These are phyloP conservation scores for Philhelius pedissequus DNA, from an alignment of 2,888 invertebrate species.

Conservation along the genomic window DNA sequence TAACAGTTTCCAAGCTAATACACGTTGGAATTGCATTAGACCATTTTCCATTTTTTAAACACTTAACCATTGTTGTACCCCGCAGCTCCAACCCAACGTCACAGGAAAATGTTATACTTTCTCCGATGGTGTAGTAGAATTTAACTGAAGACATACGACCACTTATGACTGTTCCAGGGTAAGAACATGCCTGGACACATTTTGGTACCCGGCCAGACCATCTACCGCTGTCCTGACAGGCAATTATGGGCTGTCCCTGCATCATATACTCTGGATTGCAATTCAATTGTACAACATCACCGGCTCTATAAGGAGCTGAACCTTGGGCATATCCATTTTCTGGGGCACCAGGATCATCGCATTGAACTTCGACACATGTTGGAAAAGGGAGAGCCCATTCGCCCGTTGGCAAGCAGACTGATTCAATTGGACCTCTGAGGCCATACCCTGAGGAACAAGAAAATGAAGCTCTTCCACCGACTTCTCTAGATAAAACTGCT, in stretches of 20 bases:
- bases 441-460: constrained; percentile 89
- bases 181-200: constrained; percentile 92
- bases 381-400: constrained; percentile 90
- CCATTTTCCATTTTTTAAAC: constrained; percentile 91
- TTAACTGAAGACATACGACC: constrained; percentile 92
- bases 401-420: constrained; percentile 87
- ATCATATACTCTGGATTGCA: constrained; percentile 93
- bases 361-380: constrained; percentile 89
- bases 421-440: constrained; percentile 86
- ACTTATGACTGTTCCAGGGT: constrained; percentile 91
- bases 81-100: constrained; percentile 87
- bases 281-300: constrained; percentile 92
- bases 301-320: constrained; percentile 88
- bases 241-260: constrained; percentile 93
- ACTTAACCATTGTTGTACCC: constrained; percentile 89
- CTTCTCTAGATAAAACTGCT: constrained; percentile 87
- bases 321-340: constrained; percentile 89
- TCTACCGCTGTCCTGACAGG: constrained; percentile 91
- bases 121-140: constrained; percentile 92
- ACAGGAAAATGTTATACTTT: constrained; percentile 91
- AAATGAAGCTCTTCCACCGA: constrained; percentile 90
- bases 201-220: constrained; percentile 93
- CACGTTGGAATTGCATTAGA: constrained; percentile 91
- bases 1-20: constrained; percentile 69
- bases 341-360: constrained; percentile 86